Conservation (phyloP, 2,888 invertebrate species). For the Sclerodermus sp. region DNA sequence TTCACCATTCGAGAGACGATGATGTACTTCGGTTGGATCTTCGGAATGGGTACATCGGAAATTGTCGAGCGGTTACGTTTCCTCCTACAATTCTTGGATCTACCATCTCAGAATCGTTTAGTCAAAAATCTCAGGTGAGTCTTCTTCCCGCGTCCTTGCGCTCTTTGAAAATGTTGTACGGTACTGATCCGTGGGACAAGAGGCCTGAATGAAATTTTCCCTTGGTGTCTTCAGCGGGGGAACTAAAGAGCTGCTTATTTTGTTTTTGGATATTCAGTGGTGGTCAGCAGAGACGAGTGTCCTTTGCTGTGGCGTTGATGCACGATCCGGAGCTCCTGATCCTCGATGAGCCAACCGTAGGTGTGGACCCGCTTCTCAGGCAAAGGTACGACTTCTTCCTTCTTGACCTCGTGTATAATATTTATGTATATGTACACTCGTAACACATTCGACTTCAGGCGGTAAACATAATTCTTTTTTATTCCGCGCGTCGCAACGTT, state of each 20-base stretch:
- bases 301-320: conserved; percentile 89
- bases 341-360: conserved; percentile 91
- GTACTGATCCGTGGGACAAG: too few relatives aligned
- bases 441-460: too few relatives aligned
- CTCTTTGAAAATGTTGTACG: too few relatives aligned
- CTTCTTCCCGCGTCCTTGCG: not conserved
- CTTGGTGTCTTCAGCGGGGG: too few relatives aligned
- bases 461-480: too few relatives aligned
- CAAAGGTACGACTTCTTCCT: conserved; percentile 62
- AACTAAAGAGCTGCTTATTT: not conserved
- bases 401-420: not conserved
- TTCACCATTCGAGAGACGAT: conserved; percentile 94
- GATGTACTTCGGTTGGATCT: conserved; percentile 96
- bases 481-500: too few relatives aligned
- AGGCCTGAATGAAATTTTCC: too few relatives aligned
- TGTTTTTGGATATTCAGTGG: conserved; percentile 64
- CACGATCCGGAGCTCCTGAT: conserved; percentile 91
- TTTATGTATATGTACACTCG: too few relatives aligned
- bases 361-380: conserved; percentile 85
- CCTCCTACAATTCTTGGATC: conserved; percentile 84
- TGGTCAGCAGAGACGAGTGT: conserved; percentile 88
- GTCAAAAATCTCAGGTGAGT: conserved; percentile 74
- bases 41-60: conserved; percentile 84
- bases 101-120: conserved; percentile 82
- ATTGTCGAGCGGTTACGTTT: conserved; percentile 82